These are phyloP conservation scores for Drosophila lowei DNA, from an alignment of 1,140 invertebrate genomes.

Conservation along the genomic window DNA sequence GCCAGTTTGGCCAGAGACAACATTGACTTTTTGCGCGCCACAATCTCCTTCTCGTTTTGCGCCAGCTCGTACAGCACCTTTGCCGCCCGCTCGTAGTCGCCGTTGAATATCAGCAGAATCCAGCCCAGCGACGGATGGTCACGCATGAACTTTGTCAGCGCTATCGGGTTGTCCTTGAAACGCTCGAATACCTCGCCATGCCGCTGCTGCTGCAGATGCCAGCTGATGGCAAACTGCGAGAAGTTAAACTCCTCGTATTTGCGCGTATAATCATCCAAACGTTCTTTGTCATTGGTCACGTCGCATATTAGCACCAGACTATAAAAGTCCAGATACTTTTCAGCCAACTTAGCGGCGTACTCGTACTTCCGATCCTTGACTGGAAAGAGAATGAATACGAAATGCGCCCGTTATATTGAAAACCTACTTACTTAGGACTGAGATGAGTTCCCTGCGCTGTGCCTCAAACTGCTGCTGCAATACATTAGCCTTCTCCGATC, in stretches of 20 bases:
- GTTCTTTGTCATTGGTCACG: conserved; percentile 88
- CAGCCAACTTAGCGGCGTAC: conserved; percentile 91
- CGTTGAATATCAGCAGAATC: conserved; percentile 89
- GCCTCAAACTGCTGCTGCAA: conserved; percentile 84
- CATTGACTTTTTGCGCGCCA: conserved; percentile 90
- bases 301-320: conserved; percentile 92
- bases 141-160: conserved; percentile 86
- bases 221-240: conserved; percentile 88
- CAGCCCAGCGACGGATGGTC: conserved; percentile 90
- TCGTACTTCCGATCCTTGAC: conserved; percentile 91
- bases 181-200: conserved; percentile 82
- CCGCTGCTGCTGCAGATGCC: conserved; percentile 84
- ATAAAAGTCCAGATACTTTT: conserved; percentile 95
- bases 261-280: conserved; percentile 91
- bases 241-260: conserved; percentile 88
- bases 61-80: conserved; percentile 88
- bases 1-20: conserved; percentile 89
- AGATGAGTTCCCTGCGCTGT: conserved; percentile 87
- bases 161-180: conserved; percentile 83
- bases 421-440: conserved; percentile 84
- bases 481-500: conserved; percentile 85
- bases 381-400: conserved; percentile 64
- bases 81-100: conserved; percentile 87
- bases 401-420: not conserved
- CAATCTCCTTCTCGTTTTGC: conserved; percentile 86